Conservation (phyloP, 2,797 vertebrate genomes). For the Myripristis jacobus region DNA sequence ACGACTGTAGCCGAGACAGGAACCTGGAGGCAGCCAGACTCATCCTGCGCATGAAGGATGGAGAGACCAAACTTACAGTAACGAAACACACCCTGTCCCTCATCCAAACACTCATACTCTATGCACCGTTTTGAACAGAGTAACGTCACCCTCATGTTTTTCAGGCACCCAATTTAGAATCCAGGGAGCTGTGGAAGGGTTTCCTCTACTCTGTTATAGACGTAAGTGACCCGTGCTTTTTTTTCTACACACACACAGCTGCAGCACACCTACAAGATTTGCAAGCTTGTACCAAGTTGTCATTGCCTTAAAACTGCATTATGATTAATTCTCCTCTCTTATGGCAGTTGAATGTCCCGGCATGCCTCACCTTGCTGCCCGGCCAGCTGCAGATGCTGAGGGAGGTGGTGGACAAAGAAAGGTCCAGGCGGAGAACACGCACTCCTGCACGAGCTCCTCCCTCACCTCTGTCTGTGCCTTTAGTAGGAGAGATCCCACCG, state of each 20-base stretch:
- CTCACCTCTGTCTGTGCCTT: constrained; percentile 84
- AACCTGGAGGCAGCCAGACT: constrained; percentile 81
- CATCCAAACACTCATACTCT: background rate
- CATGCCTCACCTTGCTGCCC: constrained; percentile 85
- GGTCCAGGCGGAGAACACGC: constrained; percentile 81
- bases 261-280: background rate
- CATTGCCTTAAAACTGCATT: background rate
- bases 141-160: constrained; percentile 18
- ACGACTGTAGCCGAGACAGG: constrained; percentile 82
- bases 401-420: constrained; percentile 88
- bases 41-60: constrained; percentile 84
- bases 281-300: background rate
- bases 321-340: constrained; percentile 4
- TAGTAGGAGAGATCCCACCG: constrained; percentile 84
- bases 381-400: constrained; percentile 89
- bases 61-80: constrained; percentile 89
- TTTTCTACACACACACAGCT: background rate
- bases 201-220: constrained; percentile 90
- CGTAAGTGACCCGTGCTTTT: constrained; percentile 71
- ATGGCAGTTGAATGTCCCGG: constrained; percentile 86
- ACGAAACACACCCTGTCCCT: constrained; percentile 17
- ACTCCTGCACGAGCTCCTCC: constrained; percentile 79
- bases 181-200: constrained; percentile 91
- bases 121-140: background rate
- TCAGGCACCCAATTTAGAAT: constrained; percentile 87